Percentiles rank a stretch among this genome's conserved stretches.
Evolutionary conservation across 1,140 invertebrate genomes (phyloP).

Genomic region (Drosophila hydei): DNA sequence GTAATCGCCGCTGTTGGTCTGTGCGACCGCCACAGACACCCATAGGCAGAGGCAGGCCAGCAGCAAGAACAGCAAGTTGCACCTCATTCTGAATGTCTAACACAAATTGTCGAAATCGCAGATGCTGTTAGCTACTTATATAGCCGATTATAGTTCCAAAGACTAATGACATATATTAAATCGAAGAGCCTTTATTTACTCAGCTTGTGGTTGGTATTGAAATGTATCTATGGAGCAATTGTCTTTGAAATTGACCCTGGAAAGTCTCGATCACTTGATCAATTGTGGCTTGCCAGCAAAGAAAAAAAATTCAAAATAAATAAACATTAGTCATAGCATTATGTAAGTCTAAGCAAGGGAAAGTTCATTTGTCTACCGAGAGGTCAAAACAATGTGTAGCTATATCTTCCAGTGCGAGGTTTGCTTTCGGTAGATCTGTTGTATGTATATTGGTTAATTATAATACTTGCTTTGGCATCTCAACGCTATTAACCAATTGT

Average conservation of each 20-base stretch:
- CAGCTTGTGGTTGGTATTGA: constrained; percentile 26
- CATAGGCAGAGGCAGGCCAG: constrained; percentile 41
- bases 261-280: not conserved
- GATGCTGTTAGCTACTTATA: constrained; percentile 34
- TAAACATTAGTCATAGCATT: no score
- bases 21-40: not conserved
- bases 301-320: no score
- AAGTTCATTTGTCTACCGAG: no score
- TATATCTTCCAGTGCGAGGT: no score
- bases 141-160: constrained; percentile 14
- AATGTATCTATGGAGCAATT: constrained; percentile 22
- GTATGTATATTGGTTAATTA: not conserved
- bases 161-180: not conserved
- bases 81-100: constrained; percentile 57
- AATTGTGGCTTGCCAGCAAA: no score
- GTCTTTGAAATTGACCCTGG: not conserved
- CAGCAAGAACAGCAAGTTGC: constrained; percentile 40
- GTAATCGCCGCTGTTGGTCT: not conserved
- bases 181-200: constrained; percentile 19
- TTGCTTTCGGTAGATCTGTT: no score
- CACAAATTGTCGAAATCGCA: constrained; percentile 5
- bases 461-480: not conserved
- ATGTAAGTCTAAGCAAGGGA: no score
- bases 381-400: no score
- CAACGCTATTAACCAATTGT: not conserved